phyloP scores from a whole-genome alignment of 2,797 vertebrate species.

The Bovichtus variegatus region DNA sequence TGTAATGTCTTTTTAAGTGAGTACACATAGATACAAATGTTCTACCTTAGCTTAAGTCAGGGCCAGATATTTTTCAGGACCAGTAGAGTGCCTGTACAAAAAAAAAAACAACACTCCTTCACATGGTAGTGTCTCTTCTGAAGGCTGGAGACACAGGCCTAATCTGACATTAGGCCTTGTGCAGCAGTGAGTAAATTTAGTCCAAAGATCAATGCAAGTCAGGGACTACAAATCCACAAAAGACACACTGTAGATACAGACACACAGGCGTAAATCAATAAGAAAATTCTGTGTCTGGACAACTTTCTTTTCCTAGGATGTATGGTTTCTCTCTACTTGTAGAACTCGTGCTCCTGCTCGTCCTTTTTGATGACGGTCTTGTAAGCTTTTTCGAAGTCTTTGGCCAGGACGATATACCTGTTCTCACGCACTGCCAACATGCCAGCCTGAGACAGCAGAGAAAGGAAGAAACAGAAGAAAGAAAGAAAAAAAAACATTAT shows the following conservation, averaged over 20 bases:
- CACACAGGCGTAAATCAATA: constrained; percentile 54
- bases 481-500: not conserved
- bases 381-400: constrained; percentile 96
- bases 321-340: constrained; percentile 86
- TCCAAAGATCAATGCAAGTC: constrained; percentile 58
- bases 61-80: constrained; percentile 43
- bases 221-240: constrained; percentile 51
- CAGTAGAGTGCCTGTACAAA: constrained; percentile 55
- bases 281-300: constrained; percentile 52
- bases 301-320: not conserved
- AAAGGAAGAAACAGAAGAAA: not conserved
- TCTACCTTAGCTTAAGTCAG: constrained; percentile 53
- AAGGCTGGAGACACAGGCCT: constrained; percentile 43
- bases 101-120: constrained; percentile 55
- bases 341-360: constrained; percentile 97
- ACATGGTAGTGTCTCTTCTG: constrained; percentile 32
- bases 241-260: constrained; percentile 55
- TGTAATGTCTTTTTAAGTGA: constrained; percentile 50
- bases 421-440: constrained; percentile 96
- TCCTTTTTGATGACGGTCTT: constrained; percentile 97
- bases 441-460: constrained; percentile 85
- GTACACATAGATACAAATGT: constrained; percentile 72
- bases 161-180: constrained; percentile 50
- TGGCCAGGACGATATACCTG: constrained; percentile 94
- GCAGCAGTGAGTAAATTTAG: constrained; percentile 51